Evolutionary conservation across 2,113 vertebrate species (phyloP).

Genomic region (Rhagologus leucostigma): DNA sequence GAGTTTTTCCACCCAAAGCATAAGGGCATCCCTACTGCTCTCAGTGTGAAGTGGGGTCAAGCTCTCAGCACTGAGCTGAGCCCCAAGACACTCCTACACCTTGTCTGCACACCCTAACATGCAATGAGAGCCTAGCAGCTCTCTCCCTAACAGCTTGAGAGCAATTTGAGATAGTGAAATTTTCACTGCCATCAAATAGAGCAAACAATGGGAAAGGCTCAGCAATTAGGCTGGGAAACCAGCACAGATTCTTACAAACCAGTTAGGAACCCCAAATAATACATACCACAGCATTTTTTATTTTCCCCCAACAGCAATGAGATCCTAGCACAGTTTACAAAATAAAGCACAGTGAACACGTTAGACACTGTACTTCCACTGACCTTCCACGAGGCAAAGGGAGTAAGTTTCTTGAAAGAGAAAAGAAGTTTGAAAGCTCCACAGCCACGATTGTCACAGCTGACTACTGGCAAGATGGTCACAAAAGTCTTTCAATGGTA

Average conservation of each 20-base stretch:
- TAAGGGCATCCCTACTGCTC: neutral
- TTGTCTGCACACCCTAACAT: neutral
- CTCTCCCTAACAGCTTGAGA: neutral
- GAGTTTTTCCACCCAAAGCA: neutral
- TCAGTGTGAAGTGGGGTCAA: neutral
- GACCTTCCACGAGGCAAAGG: conserved; percentile 53
- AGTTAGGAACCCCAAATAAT: neutral
- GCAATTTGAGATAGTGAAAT: neutral
- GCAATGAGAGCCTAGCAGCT: neutral
- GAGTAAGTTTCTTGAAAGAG: conserved; percentile 40
- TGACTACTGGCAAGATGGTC: conserved; percentile 50
- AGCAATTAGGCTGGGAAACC: neutral
- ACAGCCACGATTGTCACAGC: conserved; percentile 66
- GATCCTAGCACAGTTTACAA: neutral
- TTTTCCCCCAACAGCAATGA: neutral
- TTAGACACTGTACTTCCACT: conserved; percentile 2
- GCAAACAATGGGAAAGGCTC: neutral
- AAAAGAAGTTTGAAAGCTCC: conserved; percentile 49
- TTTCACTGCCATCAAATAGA: neutral
- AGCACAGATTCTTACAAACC: neutral
- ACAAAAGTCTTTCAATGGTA: conserved; percentile 4
- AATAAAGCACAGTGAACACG: neutral
- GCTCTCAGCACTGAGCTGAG: neutral
- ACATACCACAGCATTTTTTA: neutral
- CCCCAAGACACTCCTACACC: neutral